Percentiles rank a stretch among this genome's conserved stretches.
phyloP scores from a whole-genome alignment of 2,113 vertebrate genomes.

The Lucifuga dentata region DNA sequence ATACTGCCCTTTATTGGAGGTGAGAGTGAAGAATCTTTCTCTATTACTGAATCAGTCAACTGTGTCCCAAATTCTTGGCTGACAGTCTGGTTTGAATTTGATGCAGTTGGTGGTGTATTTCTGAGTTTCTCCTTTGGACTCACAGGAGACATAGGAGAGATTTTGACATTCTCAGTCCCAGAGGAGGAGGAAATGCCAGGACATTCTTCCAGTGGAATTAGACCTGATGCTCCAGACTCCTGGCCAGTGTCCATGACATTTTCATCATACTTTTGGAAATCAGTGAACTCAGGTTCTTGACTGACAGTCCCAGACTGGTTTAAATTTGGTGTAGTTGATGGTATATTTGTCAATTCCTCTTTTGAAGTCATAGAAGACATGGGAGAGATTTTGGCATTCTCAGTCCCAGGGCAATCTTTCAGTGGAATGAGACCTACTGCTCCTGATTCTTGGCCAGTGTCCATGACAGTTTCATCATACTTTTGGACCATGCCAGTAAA shows the following conservation, averaged over 20 bases:
- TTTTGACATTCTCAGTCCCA: neutral
- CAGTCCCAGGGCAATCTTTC: neutral
- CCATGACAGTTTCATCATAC: constrained; percentile 15
- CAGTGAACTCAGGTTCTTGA: constrained; percentile 20
- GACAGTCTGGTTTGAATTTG: constrained; percentile 11
- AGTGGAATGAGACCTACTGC: constrained; percentile 1
- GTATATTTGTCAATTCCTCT: constrained; percentile 1
- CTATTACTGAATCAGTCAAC: neutral
- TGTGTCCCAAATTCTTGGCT: constrained; percentile 8
- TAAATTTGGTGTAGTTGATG: constrained; percentile 16
- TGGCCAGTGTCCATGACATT: constrained; percentile 27
- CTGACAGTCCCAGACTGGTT: neutral
- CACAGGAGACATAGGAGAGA: neutral
- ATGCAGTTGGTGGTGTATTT: neutral
- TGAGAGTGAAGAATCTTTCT: neutral
- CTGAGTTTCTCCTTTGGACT: constrained; percentile 3
- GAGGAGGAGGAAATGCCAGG: no score
- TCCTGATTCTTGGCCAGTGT: constrained; percentile 31
- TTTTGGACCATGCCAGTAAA: constrained; percentile 5
- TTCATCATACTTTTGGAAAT: constrained; percentile 13
- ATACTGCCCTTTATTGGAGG: neutral
- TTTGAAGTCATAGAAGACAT: neutral
- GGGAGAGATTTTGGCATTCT: neutral
- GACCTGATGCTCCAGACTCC: constrained; percentile 14
- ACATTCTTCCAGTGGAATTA: constrained; percentile 1